Percentiles rank a stretch among this genome's conserved stretches.
These are phyloP conservation scores for Loxodonta africana DNA, from an alignment of 2,113 vertebrate species.

Conservation along the genomic window DNA sequence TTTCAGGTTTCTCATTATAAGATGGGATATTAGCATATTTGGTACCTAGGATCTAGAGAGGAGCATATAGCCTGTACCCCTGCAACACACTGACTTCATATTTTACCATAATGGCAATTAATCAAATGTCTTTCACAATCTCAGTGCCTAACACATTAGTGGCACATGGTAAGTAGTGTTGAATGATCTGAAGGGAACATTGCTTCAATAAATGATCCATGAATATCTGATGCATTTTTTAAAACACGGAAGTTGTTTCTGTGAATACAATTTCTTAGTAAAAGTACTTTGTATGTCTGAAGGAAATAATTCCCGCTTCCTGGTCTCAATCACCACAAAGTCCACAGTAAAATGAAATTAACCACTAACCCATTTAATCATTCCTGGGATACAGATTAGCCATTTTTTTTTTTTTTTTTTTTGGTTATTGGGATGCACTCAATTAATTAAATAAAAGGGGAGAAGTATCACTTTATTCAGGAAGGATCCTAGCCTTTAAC, in stretches of 20 bases:
- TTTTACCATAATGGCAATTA: not conserved
- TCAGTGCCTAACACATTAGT: not conserved
- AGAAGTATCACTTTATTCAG: not conserved
- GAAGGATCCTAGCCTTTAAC: not conserved
- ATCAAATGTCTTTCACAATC: not conserved
- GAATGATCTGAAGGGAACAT: not conserved
- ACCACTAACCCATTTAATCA: not conserved
- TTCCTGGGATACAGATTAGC: not conserved
- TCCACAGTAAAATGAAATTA: not conserved
- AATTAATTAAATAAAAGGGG: not conserved
- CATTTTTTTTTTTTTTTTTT: not conserved
- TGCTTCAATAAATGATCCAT: not conserved
- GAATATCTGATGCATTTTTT: not conserved
- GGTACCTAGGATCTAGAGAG: not conserved
- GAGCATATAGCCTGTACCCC: rapidly evolving
- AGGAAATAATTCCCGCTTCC: not conserved
- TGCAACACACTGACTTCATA: not conserved
- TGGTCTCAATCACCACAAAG: not conserved
- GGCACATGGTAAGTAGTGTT: not conserved
- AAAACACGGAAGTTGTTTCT: not conserved
- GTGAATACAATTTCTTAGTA: not conserved
- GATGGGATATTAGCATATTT: not conserved
- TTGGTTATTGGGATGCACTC: not conserved
- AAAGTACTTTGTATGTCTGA: not conserved
- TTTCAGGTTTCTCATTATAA: not conserved